These are phyloP conservation scores for Xyliphius kryptos DNA, from an alignment of 2,113 vertebrate genomes.

Conservation along the genomic window DNA sequence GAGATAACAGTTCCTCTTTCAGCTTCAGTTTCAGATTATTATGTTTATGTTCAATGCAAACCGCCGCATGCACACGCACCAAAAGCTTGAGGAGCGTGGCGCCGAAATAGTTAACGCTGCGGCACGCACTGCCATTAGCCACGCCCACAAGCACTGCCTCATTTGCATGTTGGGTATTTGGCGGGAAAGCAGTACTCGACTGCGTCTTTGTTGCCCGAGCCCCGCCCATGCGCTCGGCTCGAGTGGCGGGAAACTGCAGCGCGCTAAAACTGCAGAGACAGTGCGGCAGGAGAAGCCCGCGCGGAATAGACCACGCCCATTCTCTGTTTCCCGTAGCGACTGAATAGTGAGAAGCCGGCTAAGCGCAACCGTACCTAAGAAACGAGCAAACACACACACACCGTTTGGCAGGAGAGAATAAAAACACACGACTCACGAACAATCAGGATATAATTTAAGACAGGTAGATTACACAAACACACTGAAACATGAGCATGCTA, in stretches of 20 bases:
- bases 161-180: constrained; percentile 41
- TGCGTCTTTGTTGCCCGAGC: constrained; percentile 31
- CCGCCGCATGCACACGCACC: no score
- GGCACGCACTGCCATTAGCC: background rate
- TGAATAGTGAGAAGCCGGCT: constrained; percentile 10
- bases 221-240: constrained; percentile 29
- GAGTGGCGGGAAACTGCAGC: constrained; percentile 48
- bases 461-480: constrained; percentile 6
- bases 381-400: constrained; percentile 25
- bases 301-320: constrained; percentile 29
- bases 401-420: no score
- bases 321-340: constrained; percentile 26
- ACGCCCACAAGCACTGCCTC: constrained; percentile 11
- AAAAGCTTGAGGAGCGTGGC: background rate
- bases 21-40: no score
- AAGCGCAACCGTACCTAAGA: constrained; percentile 27
- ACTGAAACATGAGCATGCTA: constrained; percentile 7
- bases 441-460: background rate
- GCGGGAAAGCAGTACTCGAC: constrained; percentile 31
- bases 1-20: no score
- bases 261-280: constrained; percentile 20
- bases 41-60: no score
- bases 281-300: no score
- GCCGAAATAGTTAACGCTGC: constrained; percentile 32
- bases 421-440: constrained; percentile 17